Evolutionary conservation across 2,888 invertebrate genomes (phyloP), one percentile per base, ranked within the genome.

Genomic region (Amiota communis): DNA sequence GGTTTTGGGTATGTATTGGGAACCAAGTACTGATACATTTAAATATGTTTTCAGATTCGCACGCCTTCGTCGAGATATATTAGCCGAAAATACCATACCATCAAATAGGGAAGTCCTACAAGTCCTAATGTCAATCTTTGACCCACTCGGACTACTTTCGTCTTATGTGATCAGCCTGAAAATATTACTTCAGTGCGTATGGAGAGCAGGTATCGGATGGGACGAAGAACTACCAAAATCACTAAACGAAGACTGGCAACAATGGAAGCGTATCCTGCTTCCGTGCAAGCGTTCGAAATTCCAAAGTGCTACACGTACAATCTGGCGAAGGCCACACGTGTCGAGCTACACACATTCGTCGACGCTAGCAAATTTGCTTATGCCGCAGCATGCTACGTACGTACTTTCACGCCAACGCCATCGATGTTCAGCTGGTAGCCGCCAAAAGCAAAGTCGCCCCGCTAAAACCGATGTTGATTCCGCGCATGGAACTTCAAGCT

Each of bases 271-370:
- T 51, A 12, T 51, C 2, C 23, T 23, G 23, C 23, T 3, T 23
- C 23, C 23, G 23, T 23, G 51, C 11, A 51, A 8, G 36, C 46
- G 1, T 20, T 70, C 1, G 17, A 2, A 2, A 57, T 74, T n/a
- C 72, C 70, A 9, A 17, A 65, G 49, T 72, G 74, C 49, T 74
- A 74, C 59, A 64, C 74, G 8, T 63, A 49, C 12, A 17, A 64
- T 1, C 36, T 74, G 1, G 70, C 59, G 12, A 48, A 56, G 70
- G 15, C 47, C 69, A 1, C 70, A 74, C 46, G 70, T n/a, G n/a
- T n/a, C n/a, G n/a, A n/a, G n/a, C n/a, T n/a, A n/a, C n/a, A n/a
- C n/a, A n/a, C 57, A 0, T 74, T 74, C n/a, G 72, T 72, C 53
- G 23, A 23, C 23, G 3, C 23, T 23, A 23, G 23, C 23, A 3